Evolutionary conservation across 2,113 vertebrate species (phyloP).

Genomic region (Taxidea taxus): DNA sequence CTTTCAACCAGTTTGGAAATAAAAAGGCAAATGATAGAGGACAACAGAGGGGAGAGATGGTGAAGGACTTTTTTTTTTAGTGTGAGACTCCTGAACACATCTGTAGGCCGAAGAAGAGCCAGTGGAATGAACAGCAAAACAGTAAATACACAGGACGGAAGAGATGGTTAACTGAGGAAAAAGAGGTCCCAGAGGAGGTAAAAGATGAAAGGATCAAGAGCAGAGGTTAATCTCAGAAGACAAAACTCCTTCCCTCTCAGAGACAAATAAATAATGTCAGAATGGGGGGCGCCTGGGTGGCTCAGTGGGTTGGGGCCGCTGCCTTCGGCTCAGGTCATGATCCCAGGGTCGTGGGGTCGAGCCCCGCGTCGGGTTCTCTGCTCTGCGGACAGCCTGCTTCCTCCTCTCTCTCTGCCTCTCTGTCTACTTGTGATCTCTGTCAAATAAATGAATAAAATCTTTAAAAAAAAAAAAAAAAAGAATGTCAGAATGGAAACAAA

Average conservation of each 20-base stretch:
- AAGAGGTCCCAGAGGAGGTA: background rate
- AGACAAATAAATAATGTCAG: background rate
- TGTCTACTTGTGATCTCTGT: too few relatives aligned
- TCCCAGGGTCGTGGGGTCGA: too few relatives aligned
- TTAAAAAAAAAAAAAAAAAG: too few relatives aligned
- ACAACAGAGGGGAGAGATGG: background rate
- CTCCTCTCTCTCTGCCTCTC: too few relatives aligned
- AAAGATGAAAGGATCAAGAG: background rate
- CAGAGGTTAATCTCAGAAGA: background rate
- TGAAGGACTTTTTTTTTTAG: background rate
- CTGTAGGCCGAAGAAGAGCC: background rate
- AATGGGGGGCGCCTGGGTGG: too few relatives aligned
- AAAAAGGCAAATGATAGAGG: background rate
- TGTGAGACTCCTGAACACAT: background rate
- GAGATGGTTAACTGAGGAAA: background rate
- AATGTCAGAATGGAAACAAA: background rate
- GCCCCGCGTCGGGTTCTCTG: too few relatives aligned
- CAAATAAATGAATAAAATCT: too few relatives aligned
- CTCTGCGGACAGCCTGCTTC: too few relatives aligned
- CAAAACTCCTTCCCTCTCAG: background rate
- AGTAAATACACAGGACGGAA: background rate
- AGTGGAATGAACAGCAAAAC: background rate
- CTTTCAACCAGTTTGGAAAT: background rate
- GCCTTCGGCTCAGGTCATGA: too few relatives aligned
- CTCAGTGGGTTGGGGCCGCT: too few relatives aligned